These are phyloP conservation scores for Pachypsylla venusta DNA, from an alignment of 1,140 invertebrate species.

Conservation along the genomic window DNA sequence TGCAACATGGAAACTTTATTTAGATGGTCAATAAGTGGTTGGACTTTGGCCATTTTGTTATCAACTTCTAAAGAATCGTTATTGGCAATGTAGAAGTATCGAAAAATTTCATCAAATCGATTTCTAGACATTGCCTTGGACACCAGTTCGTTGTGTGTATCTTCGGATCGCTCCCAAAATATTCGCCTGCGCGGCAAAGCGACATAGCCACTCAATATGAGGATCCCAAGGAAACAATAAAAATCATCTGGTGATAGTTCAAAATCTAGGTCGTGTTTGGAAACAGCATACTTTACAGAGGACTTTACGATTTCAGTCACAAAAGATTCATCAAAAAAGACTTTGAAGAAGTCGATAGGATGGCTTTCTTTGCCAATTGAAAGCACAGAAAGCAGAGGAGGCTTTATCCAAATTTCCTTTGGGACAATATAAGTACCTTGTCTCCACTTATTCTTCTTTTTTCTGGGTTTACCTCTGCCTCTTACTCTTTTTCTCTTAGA, in stretches of 20 bases:
- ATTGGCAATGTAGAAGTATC: not conserved
- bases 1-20: slow-evolving; percentile 18
- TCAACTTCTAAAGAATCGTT: not conserved
- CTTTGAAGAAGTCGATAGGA: too few relatives aligned
- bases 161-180: slow-evolving; percentile 15
- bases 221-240: not conserved
- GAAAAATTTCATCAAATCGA: not conserved
- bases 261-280: slow-evolving; percentile 1
- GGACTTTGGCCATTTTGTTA: not conserved
- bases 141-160: slow-evolving; percentile 20
- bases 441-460: too few relatives aligned
- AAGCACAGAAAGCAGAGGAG: too few relatives aligned
- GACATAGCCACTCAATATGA: not conserved
- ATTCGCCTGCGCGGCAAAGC: not conserved
- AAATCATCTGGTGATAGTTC: not conserved
- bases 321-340: too few relatives aligned
- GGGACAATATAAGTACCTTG: too few relatives aligned
- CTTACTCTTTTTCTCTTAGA: too few relatives aligned
- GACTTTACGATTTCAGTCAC: slow-evolving; percentile 1
- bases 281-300: slow-evolving; percentile 1
- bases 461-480: too few relatives aligned
- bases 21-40: not conserved
- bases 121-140: slow-evolving; percentile 17
- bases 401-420: too few relatives aligned
- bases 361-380: too few relatives aligned